Base-by-base conservation (phyloP, 2,888 invertebrate genomes). In the Amblyjoppa proteus region DNA sequence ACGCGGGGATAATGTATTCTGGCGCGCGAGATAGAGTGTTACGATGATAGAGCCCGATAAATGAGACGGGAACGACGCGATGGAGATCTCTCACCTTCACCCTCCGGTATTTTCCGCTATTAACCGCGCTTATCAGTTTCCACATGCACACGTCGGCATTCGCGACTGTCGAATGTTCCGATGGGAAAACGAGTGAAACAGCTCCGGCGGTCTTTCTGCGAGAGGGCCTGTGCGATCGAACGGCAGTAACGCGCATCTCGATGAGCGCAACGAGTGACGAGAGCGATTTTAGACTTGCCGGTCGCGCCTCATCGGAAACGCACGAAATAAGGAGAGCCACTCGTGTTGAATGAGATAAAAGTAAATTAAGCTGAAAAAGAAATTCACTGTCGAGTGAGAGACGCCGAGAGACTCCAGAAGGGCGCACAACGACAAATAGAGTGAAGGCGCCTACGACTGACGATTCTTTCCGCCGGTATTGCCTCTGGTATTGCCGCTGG, bases 221-320 rank as follows among this genome's bases (percentile, higher is more conserved):
- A 89, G 87, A 89, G 89, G 49, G 11, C 86, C 85, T 78, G 84
- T 90, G 88, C 86, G 88, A 88, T 83, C 77, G 80, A 49, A 38
- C 71, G 73, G 76, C 68, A 66, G 84, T 89, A 88, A 88, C 86
- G 87, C 61, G 83, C 83, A 68, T 86, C 85, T 87, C 90, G 90
- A 91, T 92, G 91, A 90, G 91, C 90, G 31, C 38, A 45, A 66
- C 51, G 51, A 53, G 45, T 77, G 53, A 16, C 25, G 34, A 77
- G 34, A n/a, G 31, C 6, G 31, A 64, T n/a, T 61, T 31, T 61
- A 13, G 9, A 20, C 58, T 64, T 7, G 4, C 58, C 4, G 28
- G 56, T 1, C 25, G 28, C 31, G 61, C 34, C 31, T 64, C 34
- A 6, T 64, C 64, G 5, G 16, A 64, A 64, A 7, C 3, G 5